Evolutionary conservation across 2,888 invertebrate genomes (phyloP), one percentile per base, ranked within the genome.

Genomic region (Paralinhomoeus sp.): DNA sequence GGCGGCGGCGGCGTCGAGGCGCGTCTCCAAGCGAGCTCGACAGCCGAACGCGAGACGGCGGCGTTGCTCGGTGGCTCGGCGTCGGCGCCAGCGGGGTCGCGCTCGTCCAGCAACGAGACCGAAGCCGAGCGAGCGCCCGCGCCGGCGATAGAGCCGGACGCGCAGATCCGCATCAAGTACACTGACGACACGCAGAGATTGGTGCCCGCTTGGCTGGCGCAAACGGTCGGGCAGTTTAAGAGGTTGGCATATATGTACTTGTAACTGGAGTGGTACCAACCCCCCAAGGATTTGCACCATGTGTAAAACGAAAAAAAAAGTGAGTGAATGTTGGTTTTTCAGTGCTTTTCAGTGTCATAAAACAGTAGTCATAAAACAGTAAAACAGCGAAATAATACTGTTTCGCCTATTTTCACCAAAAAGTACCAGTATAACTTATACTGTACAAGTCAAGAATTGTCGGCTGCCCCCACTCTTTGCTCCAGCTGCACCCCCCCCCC

Each of bases 141-240:
- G 37, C 36, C 36, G n/a, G 18, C 12, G n/a, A 12, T 7, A 5
- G 24, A 9, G 18, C 24, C 39, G 15, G 37, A 38, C 36, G 37
- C 31, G 7, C 35, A 9, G 36, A 50, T 51, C 21, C 40, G 48
- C 22, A 45, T 60, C 34, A 67, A 66, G 49, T 68, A 65, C 50
- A 48, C 68, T 45, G 64, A 67, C 51, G 67, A 67, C 40, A 61
- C 62, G 0, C 60, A 64, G 45, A 53, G 57, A 44, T 48, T 58
- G 36, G 64, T 65, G 1, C 53, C 53, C 33, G 57, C 63, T 1
- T 52, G 51, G 22, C 57, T 62, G 7, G 47, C 50, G 13, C 60
- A 63, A 24, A 65, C 65, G 2, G 59, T 67, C 41, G 62, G 58
- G 13, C 55, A 62, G 27, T 67, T 67, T 47, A 63, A 65, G 57